Percentiles rank a stretch among this genome's conserved stretches.
Conservation (phyloP, 2,797 vertebrate genomes). For the Sardinella longiceps region DNA sequence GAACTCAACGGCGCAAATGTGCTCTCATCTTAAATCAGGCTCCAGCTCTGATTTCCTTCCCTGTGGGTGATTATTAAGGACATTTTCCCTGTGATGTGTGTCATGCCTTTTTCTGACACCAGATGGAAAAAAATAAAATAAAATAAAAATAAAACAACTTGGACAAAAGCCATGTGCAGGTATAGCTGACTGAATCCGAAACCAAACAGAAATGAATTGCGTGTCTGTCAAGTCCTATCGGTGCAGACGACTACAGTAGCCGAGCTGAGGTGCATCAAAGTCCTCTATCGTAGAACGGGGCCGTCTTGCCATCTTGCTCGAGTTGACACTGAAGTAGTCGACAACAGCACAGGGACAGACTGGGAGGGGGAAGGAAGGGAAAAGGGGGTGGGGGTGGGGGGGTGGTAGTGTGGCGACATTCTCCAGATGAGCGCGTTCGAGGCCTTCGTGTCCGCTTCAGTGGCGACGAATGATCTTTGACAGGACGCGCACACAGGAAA, state of each 20-base stretch:
- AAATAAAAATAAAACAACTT: too few species aligned
- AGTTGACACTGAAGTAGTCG: not conserved
- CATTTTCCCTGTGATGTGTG: not conserved
- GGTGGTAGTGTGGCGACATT: not conserved
- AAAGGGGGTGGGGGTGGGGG: not conserved
- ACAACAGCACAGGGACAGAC: not conserved
- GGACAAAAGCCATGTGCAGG: not conserved
- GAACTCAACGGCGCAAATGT: not conserved
- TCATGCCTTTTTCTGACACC: not conserved
- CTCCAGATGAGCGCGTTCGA: not conserved
- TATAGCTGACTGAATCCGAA: not conserved
- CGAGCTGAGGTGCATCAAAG: not conserved
- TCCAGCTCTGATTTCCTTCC: not conserved
- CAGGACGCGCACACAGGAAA: constrained; percentile 12
- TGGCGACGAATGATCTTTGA: constrained; percentile 12
- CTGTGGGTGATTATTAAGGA: not conserved
- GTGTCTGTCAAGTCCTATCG: not conserved
- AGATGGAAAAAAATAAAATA: too few species aligned
- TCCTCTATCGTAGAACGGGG: not conserved
- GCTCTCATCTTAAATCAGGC: not conserved
- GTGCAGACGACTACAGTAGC: not conserved
- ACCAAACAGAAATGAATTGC: not conserved
- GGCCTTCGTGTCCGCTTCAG: constrained; percentile 8
- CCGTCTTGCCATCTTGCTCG: not conserved
- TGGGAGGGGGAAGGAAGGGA: not conserved